Percentiles rank a stretch among this genome's conserved stretches.
Conservation (phyloP, 2,797 vertebrate species). For the Kryptolebias ocellatus region DNA sequence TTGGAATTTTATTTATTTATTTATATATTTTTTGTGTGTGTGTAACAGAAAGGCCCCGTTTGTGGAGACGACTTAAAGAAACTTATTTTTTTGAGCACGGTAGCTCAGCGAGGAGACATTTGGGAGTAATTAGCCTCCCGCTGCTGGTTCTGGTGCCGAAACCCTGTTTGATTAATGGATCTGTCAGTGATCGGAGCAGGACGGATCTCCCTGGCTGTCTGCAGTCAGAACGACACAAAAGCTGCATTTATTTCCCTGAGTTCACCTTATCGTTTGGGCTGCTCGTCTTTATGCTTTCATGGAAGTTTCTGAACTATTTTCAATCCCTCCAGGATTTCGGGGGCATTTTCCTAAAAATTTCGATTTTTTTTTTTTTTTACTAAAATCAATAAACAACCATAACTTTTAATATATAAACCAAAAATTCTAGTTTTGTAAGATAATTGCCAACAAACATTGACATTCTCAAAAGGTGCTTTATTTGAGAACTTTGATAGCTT, state of each 20-base stretch:
- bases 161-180: conserved; percentile 54
- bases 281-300: too few species aligned
- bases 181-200: conserved; percentile 38
- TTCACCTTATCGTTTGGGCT: background rate
- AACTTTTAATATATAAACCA: too few species aligned
- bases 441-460: too few species aligned
- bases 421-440: too few species aligned
- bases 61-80: background rate
- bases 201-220: background rate
- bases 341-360: too few species aligned
- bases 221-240: background rate
- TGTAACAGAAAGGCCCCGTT: background rate
- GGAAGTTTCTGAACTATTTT: too few species aligned
- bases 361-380: too few species aligned
- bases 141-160: conserved; percentile 53
- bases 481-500: too few species aligned
- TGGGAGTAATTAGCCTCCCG: conserved; percentile 55
- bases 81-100: conserved; percentile 7
- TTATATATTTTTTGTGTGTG: too few species aligned
- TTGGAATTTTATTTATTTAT: background rate
- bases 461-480: too few species aligned
- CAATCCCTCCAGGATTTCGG: too few species aligned
- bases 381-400: too few species aligned
- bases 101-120: conserved; percentile 29
- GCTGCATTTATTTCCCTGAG: background rate